Evolutionary conservation across 2,113 vertebrate species (phyloP).

Genomic region (Tychaedon coryphoeus): DNA sequence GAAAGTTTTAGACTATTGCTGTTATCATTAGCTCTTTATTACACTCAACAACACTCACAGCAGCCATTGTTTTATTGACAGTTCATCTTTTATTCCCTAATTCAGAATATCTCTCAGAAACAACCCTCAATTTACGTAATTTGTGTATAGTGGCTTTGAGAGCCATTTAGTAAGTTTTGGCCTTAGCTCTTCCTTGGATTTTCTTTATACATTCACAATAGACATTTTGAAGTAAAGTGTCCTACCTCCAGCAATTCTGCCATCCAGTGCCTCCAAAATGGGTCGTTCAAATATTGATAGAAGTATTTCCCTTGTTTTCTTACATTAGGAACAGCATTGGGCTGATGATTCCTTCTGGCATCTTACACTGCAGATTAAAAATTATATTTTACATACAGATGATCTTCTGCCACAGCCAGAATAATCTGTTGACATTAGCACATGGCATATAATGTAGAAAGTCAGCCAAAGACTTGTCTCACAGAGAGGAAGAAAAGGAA

Average conservation of each 20-base stretch:
- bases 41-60: background rate
- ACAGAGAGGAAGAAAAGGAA: background rate
- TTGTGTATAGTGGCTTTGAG: background rate
- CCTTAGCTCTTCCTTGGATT: background rate
- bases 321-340: background rate
- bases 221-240: background rate
- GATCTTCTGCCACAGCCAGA: background rate
- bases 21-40: background rate
- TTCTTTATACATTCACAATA: background rate
- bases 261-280: background rate
- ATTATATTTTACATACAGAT: background rate
- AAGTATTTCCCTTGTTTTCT: background rate
- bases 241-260: background rate
- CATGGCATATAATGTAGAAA: background rate
- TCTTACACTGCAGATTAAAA: background rate
- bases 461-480: background rate
- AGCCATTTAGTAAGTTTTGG: background rate
- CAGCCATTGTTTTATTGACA: background rate
- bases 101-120: background rate
- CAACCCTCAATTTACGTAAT: background rate
- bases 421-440: background rate
- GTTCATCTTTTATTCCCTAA: background rate
- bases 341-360: background rate
- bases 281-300: background rate
- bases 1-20: background rate